Percentiles rank a stretch among this genome's conserved stretches.
Evolutionary conservation across 2,113 vertebrate species (phyloP).

Genomic region (Coptodon bakossiorum): DNA sequence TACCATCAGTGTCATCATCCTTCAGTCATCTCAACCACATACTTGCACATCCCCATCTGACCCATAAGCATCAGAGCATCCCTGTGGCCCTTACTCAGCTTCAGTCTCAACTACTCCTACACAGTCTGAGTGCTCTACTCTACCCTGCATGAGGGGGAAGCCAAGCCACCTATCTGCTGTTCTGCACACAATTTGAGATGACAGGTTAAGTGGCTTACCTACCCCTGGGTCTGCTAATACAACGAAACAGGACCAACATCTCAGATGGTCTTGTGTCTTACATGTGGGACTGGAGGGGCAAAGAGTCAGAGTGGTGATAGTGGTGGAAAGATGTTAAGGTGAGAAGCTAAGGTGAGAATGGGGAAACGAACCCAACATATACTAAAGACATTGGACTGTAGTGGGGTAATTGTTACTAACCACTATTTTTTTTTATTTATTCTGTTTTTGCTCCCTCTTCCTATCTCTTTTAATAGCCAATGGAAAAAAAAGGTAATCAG

Average conservation of each 20-base stretch:
- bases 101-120: constrained; percentile 1
- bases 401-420: background rate
- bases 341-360: background rate
- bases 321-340: background rate
- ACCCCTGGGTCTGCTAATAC: constrained; percentile 51
- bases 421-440: background rate
- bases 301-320: background rate
- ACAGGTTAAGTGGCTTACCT: constrained; percentile 75
- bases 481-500: background rate
- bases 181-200: constrained; percentile 63
- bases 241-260: constrained; percentile 29
- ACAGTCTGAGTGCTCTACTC: constrained; percentile 20
- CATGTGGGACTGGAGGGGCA: background rate
- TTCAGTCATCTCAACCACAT: constrained; percentile 17
- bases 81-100: constrained; percentile 24
- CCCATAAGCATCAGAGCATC: constrained; percentile 9
- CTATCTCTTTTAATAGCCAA: background rate
- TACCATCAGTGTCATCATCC: background rate
- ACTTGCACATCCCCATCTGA: constrained; percentile 20
- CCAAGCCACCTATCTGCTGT: constrained; percentile 36
- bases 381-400: background rate
- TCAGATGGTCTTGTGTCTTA: background rate
- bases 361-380: background rate
- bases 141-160: constrained; percentile 5
- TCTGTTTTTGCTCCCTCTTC: background rate